A percentile compares a stretch with the other conserved stretches of the same genome.
Evolutionary conservation across 2,113 vertebrate genomes (phyloP).

Genomic region (Triplophysa dalaica): DNA sequence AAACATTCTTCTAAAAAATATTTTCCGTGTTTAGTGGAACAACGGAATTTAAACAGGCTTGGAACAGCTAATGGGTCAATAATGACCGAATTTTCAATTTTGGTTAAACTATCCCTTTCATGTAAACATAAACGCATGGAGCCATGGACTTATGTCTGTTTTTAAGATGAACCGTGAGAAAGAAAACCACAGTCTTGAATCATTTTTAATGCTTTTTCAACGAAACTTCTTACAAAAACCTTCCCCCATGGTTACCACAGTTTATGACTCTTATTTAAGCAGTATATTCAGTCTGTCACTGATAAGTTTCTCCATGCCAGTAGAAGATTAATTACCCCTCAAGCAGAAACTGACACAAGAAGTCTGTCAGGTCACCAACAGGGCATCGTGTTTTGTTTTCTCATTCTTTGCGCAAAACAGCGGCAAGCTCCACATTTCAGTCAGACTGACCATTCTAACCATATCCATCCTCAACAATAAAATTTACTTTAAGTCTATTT

Average conservation of each 20-base stretch:
- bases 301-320: slow-evolving; percentile 28
- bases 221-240: neutral
- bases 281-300: neutral
- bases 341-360: slow-evolving; percentile 37
- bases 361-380: slow-evolving; percentile 48
- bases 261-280: neutral
- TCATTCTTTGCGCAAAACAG: slow-evolving; percentile 4
- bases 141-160: no score
- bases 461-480: neutral
- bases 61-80: no score
- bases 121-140: no score
- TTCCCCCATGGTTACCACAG: neutral
- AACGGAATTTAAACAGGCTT: no score
- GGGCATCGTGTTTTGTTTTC: slow-evolving; percentile 29
- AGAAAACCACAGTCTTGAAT: no score
- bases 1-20: no score
- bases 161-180: no score
- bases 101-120: no score
- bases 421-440: neutral
- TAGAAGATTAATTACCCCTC: slow-evolving; percentile 31
- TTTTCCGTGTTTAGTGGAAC: no score
- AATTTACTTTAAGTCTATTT: no score
- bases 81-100: no score
- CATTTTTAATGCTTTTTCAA: no score
- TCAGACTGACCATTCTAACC: neutral